Percentiles rank a stretch among this genome's conserved stretches.
These are phyloP conservation scores for Laticauda laticaudata DNA, from an alignment of 2,113 vertebrate species.

Conservation along the genomic window DNA sequence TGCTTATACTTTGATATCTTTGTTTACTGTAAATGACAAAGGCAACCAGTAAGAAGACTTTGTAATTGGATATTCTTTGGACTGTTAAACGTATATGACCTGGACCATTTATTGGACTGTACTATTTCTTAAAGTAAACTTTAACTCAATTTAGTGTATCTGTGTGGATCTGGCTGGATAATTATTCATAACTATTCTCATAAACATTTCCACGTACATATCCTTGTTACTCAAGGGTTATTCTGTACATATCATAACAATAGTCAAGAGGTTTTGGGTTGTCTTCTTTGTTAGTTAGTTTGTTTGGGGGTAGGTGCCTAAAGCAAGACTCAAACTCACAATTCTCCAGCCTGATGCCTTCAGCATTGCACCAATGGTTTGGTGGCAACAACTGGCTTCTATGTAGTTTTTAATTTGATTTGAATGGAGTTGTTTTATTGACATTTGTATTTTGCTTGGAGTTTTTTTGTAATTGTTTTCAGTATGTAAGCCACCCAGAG, in stretches of 20 bases:
- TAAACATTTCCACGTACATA: no score
- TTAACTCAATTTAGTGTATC: no score
- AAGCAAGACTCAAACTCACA: not conserved
- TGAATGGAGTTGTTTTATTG: not conserved
- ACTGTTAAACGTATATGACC: no score
- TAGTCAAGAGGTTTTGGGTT: not conserved
- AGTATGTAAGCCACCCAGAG: not conserved
- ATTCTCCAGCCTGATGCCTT: not conserved
- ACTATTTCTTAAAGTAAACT: no score
- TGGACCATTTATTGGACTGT: no score
- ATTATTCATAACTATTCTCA: no score
- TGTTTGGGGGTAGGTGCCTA: not conserved
- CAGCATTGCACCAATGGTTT: not conserved
- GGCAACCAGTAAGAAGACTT: no score
- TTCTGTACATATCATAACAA: not conserved
- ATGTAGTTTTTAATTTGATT: not conserved
- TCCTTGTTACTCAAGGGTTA: no score
- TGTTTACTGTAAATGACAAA: no score
- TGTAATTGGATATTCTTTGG: no score
- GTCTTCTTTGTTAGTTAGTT: not conserved
- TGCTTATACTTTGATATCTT: no score
- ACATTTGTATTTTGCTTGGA: not conserved
- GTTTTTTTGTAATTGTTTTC: not conserved
- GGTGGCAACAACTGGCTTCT: not conserved
- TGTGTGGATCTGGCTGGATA: no score